Conservation (phyloP, 2,113 vertebrate species). For the Apodemus sylvaticus region DNA sequence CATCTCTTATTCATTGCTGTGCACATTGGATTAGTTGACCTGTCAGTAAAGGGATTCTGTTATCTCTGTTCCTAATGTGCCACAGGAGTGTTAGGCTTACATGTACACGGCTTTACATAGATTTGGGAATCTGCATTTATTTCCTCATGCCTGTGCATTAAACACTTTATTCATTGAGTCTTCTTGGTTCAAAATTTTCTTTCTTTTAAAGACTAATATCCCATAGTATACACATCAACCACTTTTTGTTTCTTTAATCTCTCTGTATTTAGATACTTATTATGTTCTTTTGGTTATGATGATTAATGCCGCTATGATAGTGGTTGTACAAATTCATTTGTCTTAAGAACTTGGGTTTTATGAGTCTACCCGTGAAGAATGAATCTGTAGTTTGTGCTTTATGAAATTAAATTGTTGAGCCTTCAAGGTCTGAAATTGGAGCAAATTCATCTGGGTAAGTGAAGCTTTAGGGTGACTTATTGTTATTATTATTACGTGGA, state of each 20-base stretch:
- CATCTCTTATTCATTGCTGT: not conserved
- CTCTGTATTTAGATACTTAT: not conserved
- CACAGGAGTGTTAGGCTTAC: not conserved
- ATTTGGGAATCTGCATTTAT: not conserved
- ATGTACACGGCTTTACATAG: not conserved
- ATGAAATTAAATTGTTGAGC: not conserved
- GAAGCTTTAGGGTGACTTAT: slow-evolving; percentile 1
- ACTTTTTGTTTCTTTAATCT: not conserved
- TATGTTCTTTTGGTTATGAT: not conserved
- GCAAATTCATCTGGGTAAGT: not conserved
- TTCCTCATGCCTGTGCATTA: too few species aligned
- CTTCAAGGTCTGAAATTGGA: not conserved
- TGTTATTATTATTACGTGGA: not conserved
- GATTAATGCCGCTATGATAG: not conserved
- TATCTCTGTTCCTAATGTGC: not conserved
- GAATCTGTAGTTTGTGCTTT: not conserved
- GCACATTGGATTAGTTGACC: too few species aligned
- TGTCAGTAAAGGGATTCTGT: too few species aligned
- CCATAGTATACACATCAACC: not conserved
- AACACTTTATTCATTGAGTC: not conserved
- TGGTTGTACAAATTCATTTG: not conserved
- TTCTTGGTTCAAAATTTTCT: not conserved
- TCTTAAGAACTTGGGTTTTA: slow-evolving; percentile 1
- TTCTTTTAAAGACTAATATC: not conserved
- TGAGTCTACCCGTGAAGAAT: not conserved